Conservation (phyloP, 2,113 vertebrate genomes). For the Siphamia tubifer region DNA sequence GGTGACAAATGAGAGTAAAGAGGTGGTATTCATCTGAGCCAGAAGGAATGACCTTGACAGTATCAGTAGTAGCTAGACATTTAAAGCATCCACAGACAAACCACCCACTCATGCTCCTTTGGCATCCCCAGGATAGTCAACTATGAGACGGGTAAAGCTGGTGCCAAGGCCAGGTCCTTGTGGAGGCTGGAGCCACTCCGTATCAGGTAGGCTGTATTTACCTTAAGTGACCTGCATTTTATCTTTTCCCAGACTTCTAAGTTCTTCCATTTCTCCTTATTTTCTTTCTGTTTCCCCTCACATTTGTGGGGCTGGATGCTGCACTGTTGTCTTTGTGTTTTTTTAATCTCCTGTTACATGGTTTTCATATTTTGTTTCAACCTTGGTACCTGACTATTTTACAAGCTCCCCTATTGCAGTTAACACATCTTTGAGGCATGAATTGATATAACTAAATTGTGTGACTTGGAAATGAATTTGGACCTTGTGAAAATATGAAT, state of each 20-base stretch:
- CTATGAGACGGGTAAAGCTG: constrained; percentile 95
- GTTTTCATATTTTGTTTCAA: not conserved
- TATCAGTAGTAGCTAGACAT: constrained; percentile 26
- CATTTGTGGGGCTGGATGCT: not conserved
- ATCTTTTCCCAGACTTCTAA: not conserved
- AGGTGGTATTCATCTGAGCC: constrained; percentile 15
- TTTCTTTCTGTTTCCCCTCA: not conserved
- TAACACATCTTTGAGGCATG: no score
- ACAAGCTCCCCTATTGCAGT: not conserved
- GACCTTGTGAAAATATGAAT: no score
- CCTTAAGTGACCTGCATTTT: not conserved
- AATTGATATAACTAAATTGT: no score
- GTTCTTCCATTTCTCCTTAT: not conserved
- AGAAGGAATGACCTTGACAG: constrained; percentile 58
- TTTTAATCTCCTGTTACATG: not conserved
- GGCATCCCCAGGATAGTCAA: constrained; percentile 88
- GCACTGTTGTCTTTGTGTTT: not conserved
- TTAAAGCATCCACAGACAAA: constrained; percentile 22
- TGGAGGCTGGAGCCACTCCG: constrained; percentile 97
- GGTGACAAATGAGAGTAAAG: constrained; percentile 51
- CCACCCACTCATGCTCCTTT: constrained; percentile 45
- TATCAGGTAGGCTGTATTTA: constrained; percentile 87
- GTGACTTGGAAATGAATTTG: no score
- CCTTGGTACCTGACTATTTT: not conserved
- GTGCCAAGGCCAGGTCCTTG: constrained; percentile 90